Evolutionary conservation across 2,113 vertebrate genomes (phyloP).

Genomic region (Dromas ardeola): DNA sequence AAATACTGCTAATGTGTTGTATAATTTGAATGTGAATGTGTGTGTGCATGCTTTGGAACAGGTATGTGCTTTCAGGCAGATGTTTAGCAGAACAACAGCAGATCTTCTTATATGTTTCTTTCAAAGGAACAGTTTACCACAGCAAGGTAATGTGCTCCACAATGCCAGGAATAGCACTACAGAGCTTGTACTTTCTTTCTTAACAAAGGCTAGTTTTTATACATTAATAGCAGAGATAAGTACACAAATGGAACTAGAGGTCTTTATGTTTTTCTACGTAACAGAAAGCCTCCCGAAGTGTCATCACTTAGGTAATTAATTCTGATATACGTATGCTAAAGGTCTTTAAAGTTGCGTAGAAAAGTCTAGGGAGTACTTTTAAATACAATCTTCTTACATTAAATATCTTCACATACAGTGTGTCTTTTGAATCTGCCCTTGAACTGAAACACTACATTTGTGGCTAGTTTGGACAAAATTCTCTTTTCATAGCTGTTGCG

Average conservation of each 20-base stretch:
- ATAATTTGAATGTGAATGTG: background rate
- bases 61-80: conserved; percentile 7
- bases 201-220: background rate
- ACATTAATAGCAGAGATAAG: background rate
- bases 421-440: background rate
- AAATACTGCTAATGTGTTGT: background rate
- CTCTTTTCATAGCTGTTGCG: background rate
- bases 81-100: background rate
- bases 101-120: background rate
- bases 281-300: background rate
- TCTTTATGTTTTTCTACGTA: background rate
- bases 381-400: background rate
- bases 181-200: background rate
- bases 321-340: background rate
- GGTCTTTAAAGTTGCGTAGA: background rate
- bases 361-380: background rate
- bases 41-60: background rate
- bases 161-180: background rate
- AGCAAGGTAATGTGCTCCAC: background rate
- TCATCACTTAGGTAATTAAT: background rate
- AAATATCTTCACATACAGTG: background rate
- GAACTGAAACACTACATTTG: background rate
- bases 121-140: background rate
- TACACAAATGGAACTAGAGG: background rate
- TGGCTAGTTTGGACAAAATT: background rate